Base-by-base conservation (phyloP, 2,113 vertebrate species). In the Laticauda laticaudata region DNA sequence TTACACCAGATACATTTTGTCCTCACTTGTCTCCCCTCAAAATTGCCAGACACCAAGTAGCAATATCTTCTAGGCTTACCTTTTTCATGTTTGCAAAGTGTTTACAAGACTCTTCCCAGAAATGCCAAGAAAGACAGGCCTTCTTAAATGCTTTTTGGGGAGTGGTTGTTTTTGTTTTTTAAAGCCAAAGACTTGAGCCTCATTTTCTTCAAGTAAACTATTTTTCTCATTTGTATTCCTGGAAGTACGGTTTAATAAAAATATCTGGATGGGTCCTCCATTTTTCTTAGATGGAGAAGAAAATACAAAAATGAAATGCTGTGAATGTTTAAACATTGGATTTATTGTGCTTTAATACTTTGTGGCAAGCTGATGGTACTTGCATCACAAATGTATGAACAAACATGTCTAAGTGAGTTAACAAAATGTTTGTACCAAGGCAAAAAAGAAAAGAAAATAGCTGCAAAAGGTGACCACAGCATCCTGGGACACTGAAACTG, bases 331-430 rank as follows among this genome's bases (percentile, higher is more conserved):
- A 93, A 97, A 94, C 94, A 94, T 93, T 96, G 95, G 91, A 91
- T 96, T 96, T 97, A 95, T 97, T 97, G 94, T 97, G 96, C 97
- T 98, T 98, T 96, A 96, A 96, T 96, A 96, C 96, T 97, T 96
- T 97, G 96, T 98, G 97, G 97, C 97, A 97, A 96, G 96, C 96
- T 96, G 93, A 92, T 96, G 94, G 95, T 90, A 91, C 98, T 97
- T 98, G 97, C 98, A 98, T 98, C 97, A 94, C 98, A 98, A 97
- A 97, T 98, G 97, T 98, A 97, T 97, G 97, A 97, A 97, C 97
- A 97, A 95, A 97, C 97, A 97, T 98, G 95, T 98, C 96, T 95
- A 96, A 98, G 98, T 97, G 96, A 7, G 96, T 97, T 97, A 97
- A 98, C 96, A 98, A 97, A 97, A 96, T 95, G 97, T 97, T 98